These are phyloP conservation scores for Nemoura dubitans DNA, from an alignment of 2,888 invertebrate species.

Conservation along the genomic window DNA sequence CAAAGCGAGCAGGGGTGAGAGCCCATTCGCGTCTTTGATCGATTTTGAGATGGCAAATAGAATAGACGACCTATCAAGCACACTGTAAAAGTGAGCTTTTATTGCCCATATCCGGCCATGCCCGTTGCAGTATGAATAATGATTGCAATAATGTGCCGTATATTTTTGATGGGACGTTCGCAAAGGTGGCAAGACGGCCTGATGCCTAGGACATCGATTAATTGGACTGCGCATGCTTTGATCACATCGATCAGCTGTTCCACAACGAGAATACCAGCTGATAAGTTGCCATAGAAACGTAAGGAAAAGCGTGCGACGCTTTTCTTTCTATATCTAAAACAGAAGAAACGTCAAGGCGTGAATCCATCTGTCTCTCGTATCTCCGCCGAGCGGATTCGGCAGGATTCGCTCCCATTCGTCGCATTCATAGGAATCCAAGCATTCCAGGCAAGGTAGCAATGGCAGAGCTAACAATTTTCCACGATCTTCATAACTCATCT, in stretches of 20 bases:
- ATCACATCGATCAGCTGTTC: conserved; percentile 30
- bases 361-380: not conserved
- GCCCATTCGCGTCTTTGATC: conserved; percentile 4
- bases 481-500: conserved; percentile 7
- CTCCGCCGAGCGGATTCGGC: not conserved
- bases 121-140: not conserved
- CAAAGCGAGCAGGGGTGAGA: not conserved
- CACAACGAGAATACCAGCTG: conserved; percentile 16
- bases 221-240: not conserved
- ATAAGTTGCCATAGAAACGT: conserved; percentile 13
- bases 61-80: not conserved
- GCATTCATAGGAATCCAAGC: not conserved
- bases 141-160: not conserved
- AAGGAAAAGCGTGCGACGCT: not conserved
- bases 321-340: conserved; percentile 22
- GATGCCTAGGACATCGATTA: not conserved
- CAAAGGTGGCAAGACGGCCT: not conserved
- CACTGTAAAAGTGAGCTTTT: not conserved
- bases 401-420: not conserved
- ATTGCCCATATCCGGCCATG: not conserved
- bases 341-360: not conserved
- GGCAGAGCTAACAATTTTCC: conserved; percentile 3
- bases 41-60: conserved; percentile 7
- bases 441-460: not conserved
- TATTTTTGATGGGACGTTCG: not conserved